phyloP scores from a whole-genome alignment of 2,888 invertebrate species.

The Acrocyrtus sp. region DNA sequence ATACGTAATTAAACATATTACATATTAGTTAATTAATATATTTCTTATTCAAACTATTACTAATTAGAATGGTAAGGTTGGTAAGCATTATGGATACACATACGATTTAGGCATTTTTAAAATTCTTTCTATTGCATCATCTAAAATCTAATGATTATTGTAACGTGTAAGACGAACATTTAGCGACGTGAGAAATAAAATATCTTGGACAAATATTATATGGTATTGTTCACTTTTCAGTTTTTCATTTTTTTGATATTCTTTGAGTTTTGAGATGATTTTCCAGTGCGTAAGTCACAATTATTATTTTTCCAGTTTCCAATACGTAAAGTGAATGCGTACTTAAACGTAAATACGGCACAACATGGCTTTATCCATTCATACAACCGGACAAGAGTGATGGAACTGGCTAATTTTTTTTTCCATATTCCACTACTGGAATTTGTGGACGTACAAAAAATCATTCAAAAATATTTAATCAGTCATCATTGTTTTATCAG shows the following conservation, averaged over 20 bases:
- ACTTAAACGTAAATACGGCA: not conserved
- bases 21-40: too few species aligned
- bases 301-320: not conserved
- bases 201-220: not conserved
- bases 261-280: not conserved
- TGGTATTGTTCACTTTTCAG: conserved; percentile 11
- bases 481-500: conserved; percentile 16
- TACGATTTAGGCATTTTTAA: not conserved
- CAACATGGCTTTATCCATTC: not conserved
- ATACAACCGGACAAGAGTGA: not conserved
- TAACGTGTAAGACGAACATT: too few species aligned
- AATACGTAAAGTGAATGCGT: too few species aligned
- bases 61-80: too few species aligned
- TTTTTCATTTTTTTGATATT: not conserved
- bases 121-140: not conserved
- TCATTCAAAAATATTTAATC: not conserved
- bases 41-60: too few species aligned
- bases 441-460: not conserved
- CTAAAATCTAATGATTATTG: too few species aligned
- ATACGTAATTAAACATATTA: too few species aligned
- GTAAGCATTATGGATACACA: conserved; percentile 15
- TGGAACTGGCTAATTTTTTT: too few species aligned
- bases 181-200: not conserved
- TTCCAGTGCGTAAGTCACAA: not conserved
- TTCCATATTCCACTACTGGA: not conserved